Conservation (phyloP, 2,888 invertebrate species). For the Pharmacophagus antenor region DNA sequence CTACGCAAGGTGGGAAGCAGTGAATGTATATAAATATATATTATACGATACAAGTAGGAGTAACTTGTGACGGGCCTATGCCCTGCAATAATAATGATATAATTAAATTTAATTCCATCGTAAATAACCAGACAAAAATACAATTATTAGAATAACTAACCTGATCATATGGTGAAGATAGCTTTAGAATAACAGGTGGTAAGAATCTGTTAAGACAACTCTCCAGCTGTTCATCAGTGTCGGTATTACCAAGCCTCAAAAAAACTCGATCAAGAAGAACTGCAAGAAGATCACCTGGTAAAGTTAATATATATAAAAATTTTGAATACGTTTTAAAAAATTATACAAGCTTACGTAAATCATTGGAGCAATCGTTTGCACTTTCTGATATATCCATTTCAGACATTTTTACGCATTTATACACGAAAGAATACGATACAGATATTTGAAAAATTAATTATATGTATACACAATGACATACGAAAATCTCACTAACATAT, state of each 20-base stretch:
- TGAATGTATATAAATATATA: too few relatives aligned
- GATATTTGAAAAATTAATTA: slow-evolving; percentile 22
- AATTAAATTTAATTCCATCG: not conserved
- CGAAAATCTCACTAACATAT: slow-evolving; percentile 38
- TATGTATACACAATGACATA: slow-evolving; percentile 49
- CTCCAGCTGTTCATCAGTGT: slow-evolving; percentile 93
- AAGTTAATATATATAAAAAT: not conserved
- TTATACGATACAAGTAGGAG: too few relatives aligned
- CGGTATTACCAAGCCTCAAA: slow-evolving; percentile 92
- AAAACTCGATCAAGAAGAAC: slow-evolving; percentile 94
- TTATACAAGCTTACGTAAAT: slow-evolving; percentile 60
- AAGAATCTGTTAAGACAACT: slow-evolving; percentile 89
- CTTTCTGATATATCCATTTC: slow-evolving; percentile 72
- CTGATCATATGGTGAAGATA: slow-evolving; percentile 92
- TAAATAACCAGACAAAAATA: not conserved
- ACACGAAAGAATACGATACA: slow-evolving; percentile 30
- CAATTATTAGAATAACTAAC: slow-evolving; percentile 62
- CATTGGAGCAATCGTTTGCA: slow-evolving; percentile 66
- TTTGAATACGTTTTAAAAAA: not conserved
- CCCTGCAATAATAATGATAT: too few relatives aligned
- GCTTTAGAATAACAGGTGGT: slow-evolving; percentile 93
- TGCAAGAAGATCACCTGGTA: slow-evolving; percentile 60
- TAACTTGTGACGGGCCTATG: too few relatives aligned
- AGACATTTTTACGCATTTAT: slow-evolving; percentile 56
- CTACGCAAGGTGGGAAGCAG: too few relatives aligned